Evolutionary conservation across 1,140 invertebrate species (phyloP).

Genomic region (Trinorchestia longiramus): DNA sequence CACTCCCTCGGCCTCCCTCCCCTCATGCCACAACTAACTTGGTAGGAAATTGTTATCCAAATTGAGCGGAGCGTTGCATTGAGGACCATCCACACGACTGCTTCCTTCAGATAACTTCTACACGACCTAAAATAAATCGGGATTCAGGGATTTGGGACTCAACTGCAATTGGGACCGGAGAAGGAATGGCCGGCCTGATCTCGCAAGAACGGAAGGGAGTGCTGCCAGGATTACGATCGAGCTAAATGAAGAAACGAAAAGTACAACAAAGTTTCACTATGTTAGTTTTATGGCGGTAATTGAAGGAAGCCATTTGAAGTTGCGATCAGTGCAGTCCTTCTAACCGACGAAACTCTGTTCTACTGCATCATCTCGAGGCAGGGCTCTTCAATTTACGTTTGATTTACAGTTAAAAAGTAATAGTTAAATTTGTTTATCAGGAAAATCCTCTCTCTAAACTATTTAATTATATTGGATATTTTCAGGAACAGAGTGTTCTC

Average conservation of each 20-base stretch:
- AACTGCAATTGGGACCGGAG: conserved; percentile 31
- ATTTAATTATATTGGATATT: not conserved
- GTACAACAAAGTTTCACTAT: not conserved
- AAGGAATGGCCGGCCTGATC: not conserved
- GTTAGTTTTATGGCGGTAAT: conserved; percentile 1
- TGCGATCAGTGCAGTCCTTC: not conserved
- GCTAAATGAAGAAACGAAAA: conserved; percentile 9
- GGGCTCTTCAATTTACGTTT: not conserved
- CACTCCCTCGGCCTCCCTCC: not conserved
- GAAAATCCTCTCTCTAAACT: not conserved
- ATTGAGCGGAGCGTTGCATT: conserved; percentile 50
- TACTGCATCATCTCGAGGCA: not conserved
- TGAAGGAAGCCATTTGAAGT: not conserved
- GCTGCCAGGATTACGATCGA: not conserved
- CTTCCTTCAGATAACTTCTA: conserved; percentile 49
- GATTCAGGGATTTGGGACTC: conserved; percentile 48
- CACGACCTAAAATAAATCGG: conserved; percentile 52
- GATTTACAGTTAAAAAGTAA: not conserved
- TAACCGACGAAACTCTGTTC: not conserved
- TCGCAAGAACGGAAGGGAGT: conserved; percentile 11
- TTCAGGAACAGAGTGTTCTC: too few species aligned
- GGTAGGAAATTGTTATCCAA: conserved; percentile 50
- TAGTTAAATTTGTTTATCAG: not conserved
- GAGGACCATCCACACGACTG: conserved; percentile 43
- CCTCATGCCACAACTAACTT: conserved; percentile 13